These are phyloP conservation scores for Lochmaea crataegi DNA, from an alignment of 2,888 invertebrate species.

Conservation along the genomic window DNA sequence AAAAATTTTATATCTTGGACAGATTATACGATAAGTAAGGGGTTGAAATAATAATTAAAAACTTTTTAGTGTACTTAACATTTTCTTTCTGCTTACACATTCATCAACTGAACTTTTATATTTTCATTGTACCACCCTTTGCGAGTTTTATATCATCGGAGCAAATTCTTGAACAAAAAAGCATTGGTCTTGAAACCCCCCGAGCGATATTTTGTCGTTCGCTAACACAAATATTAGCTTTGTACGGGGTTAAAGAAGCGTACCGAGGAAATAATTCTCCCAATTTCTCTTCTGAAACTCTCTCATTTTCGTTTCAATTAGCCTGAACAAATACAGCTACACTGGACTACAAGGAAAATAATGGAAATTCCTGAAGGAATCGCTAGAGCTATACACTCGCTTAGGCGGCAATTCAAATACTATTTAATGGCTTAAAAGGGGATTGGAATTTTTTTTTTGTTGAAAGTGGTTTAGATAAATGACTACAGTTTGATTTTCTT, in stretches of 20 bases:
- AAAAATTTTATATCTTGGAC: neutral
- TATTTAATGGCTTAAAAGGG: slow-evolving; percentile 8
- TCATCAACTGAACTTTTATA: slow-evolving; percentile 18
- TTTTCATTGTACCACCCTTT: slow-evolving; percentile 27
- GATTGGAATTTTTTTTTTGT: neutral
- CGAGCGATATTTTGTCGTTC: slow-evolving; percentile 51
- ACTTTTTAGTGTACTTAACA: neutral
- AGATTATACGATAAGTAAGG: neutral
- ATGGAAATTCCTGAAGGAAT: slow-evolving; percentile 32
- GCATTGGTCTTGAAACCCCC: slow-evolving; percentile 37
- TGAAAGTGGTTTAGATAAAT: neutral
- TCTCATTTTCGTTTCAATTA: slow-evolving; percentile 54
- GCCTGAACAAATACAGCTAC: slow-evolving; percentile 50
- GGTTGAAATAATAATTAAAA: neutral
- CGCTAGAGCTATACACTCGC: neutral
- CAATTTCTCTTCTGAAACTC: slow-evolving; percentile 46
- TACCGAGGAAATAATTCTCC: slow-evolving; percentile 39
- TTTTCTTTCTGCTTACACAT: neutral
- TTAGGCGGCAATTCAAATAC: neutral
- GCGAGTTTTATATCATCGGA: slow-evolving; percentile 19
- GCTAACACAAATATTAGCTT: slow-evolving; percentile 54
- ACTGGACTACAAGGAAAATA: slow-evolving; percentile 38
- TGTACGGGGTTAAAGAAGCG: slow-evolving; percentile 41
- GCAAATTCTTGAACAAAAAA: slow-evolving; percentile 41
- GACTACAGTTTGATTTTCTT: neutral